These are phyloP conservation scores for Arizona elegans DNA, from an alignment of 2,113 vertebrate species.

Conservation along the genomic window DNA sequence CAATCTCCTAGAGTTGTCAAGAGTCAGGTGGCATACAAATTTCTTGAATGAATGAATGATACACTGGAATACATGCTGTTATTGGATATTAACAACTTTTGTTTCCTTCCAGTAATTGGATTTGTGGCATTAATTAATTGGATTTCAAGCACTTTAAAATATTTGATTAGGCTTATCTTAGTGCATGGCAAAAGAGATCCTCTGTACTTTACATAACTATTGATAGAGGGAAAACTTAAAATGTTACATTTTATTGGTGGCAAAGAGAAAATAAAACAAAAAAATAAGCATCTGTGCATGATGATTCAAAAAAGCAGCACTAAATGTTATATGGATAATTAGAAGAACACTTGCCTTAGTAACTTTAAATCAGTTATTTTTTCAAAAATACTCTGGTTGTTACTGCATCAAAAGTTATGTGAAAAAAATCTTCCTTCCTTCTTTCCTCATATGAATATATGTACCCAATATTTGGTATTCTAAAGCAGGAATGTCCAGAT, in stretches of 20 bases:
- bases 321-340: slow-evolving; percentile 35
- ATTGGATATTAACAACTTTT: neutral
- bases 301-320: slow-evolving; percentile 38
- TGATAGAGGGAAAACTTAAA: slow-evolving; percentile 47
- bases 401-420: neutral
- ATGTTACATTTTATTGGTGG: slow-evolving; percentile 23
- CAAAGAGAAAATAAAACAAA: slow-evolving; percentile 42
- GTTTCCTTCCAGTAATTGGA: slow-evolving; percentile 48
- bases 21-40: neutral
- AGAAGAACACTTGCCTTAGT: slow-evolving; percentile 51
- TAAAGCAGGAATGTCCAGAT: neutral
- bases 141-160: slow-evolving; percentile 51
- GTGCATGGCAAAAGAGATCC: slow-evolving; percentile 46
- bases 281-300: slow-evolving; percentile 36
- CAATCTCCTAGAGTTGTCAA: neutral
- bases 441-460: neutral
- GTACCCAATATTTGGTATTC: neutral
- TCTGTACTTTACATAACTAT: slow-evolving; percentile 32
- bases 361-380: slow-evolving; percentile 52
- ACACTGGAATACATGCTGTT: slow-evolving; percentile 7
- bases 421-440: too few relatives aligned
- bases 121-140: slow-evolving; percentile 63
- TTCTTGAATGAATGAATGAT: neutral
- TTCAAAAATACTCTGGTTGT: slow-evolving; percentile 42
- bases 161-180: slow-evolving; percentile 46